Conservation (phyloP, 2,113 vertebrate species). For the Zapus hudsonius region DNA sequence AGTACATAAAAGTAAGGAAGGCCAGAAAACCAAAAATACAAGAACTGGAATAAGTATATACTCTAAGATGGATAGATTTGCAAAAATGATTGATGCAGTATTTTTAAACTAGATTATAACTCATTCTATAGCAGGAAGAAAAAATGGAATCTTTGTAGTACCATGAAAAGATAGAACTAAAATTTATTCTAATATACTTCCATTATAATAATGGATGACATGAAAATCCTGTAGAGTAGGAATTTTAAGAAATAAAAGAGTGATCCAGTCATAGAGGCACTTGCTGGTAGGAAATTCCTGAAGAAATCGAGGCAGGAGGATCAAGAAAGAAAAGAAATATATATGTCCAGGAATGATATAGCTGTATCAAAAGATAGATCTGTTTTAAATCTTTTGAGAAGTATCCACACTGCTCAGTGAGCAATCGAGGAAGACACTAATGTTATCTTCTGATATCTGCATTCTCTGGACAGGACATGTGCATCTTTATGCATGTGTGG, state of each 20-base stretch:
- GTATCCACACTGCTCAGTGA: too few relatives aligned
- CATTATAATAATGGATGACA: neutral
- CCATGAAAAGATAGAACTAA: neutral
- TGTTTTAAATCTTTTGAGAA: too few relatives aligned
- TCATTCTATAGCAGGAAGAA: neutral
- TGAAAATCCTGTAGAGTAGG: neutral
- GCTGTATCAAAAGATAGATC: too few relatives aligned
- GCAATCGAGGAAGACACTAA: too few relatives aligned
- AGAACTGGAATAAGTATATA: neutral
- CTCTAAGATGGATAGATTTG: neutral
- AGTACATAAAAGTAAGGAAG: neutral
- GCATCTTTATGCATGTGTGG: too few relatives aligned
- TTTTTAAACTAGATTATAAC: neutral
- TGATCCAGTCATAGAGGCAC: too few relatives aligned
- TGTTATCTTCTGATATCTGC: too few relatives aligned
- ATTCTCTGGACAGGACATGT: too few relatives aligned
- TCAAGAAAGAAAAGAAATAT: too few relatives aligned
- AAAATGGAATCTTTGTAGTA: neutral
- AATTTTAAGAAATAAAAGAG: conserved; percentile 27
- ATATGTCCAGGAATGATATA: too few relatives aligned
- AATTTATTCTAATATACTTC: neutral
- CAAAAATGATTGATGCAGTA: neutral
- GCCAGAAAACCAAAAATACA: neutral
- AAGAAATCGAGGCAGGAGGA: too few relatives aligned
- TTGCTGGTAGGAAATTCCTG: too few relatives aligned